Evolutionary conservation across 2,888 invertebrate species (phyloP).

Genomic region (Athripsodes cinereus): DNA sequence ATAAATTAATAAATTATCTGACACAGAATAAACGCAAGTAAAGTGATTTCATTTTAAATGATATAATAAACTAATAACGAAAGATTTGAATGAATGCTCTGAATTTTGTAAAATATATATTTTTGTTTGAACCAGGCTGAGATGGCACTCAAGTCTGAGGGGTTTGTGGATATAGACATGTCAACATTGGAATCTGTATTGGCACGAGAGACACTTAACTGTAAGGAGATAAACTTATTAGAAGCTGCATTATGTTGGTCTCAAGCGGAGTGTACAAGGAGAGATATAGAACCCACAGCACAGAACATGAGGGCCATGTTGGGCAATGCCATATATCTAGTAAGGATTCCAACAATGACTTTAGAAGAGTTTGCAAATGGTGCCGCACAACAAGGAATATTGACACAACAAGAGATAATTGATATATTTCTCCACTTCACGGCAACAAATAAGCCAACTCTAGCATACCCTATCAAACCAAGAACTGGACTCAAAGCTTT

Average conservation of each 20-base stretch:
- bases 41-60: background rate
- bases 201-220: slow-evolving; percentile 88
- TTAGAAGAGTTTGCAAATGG: slow-evolving; percentile 89
- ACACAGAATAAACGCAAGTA: no score
- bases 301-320: slow-evolving; percentile 72
- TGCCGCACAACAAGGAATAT: slow-evolving; percentile 86
- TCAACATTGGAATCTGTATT: slow-evolving; percentile 88
- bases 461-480: slow-evolving; percentile 77
- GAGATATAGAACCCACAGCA: slow-evolving; percentile 75
- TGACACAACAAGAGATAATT: slow-evolving; percentile 89
- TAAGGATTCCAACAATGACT: slow-evolving; percentile 91
- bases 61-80: background rate
- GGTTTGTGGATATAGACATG: slow-evolving; percentile 93
- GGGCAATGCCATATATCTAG: slow-evolving; percentile 74
- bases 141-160: slow-evolving; percentile 92
- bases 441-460: slow-evolving; percentile 76
- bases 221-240: slow-evolving; percentile 86
- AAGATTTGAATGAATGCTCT: background rate
- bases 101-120: background rate
- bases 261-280: slow-evolving; percentile 78
- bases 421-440: slow-evolving; percentile 94
- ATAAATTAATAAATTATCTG: no score
- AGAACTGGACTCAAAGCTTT: slow-evolving; percentile 85
- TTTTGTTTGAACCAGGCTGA: slow-evolving; percentile 62
- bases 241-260: slow-evolving; percentile 93